These are phyloP conservation scores for Lysiphlebus fabarum DNA, from an alignment of 1,140 invertebrate genomes.

Conservation along the genomic window DNA sequence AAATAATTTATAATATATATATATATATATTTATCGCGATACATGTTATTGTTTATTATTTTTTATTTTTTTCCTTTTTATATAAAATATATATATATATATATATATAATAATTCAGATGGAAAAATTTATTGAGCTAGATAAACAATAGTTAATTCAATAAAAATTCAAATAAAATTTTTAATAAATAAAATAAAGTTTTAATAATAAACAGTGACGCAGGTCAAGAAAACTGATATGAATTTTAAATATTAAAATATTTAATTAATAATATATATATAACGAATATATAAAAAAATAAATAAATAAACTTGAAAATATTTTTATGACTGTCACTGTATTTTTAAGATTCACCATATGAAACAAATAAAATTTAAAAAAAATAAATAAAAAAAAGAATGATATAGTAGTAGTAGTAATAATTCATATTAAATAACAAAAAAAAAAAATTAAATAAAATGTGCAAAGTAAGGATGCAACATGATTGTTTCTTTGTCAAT, in stretches of 20 bases:
- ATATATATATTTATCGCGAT: too few relatives aligned
- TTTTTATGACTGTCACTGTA: slow-evolving; percentile 50
- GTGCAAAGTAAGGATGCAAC: slow-evolving; percentile 3
- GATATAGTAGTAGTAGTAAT: slow-evolving; percentile 2
- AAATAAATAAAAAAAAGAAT: neutral
- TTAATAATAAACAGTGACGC: too few relatives aligned
- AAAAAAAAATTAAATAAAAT: slow-evolving; percentile 17
- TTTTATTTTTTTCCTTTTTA: too few relatives aligned
- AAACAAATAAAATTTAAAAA: slow-evolving; percentile 17
- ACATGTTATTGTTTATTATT: too few relatives aligned
- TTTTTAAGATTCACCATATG: slow-evolving; percentile 29
- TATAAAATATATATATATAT: too few relatives aligned
- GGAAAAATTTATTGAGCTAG: too few relatives aligned
- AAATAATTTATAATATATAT: too few relatives aligned
- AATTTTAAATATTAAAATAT: neutral
- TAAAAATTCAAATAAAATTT: too few relatives aligned
- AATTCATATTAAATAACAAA: neutral
- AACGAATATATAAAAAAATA: slow-evolving; percentile 30
- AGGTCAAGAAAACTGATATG: neutral
- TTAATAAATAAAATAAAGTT: too few relatives aligned
- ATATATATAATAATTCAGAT: too few relatives aligned
- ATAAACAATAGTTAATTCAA: too few relatives aligned
- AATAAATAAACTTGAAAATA: slow-evolving; percentile 34
- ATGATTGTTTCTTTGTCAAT: too few relatives aligned
- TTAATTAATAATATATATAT: slow-evolving; percentile 21